Evolutionary conservation across 2,113 vertebrate species (phyloP).

Genomic region (Hydropotes inermis): DNA sequence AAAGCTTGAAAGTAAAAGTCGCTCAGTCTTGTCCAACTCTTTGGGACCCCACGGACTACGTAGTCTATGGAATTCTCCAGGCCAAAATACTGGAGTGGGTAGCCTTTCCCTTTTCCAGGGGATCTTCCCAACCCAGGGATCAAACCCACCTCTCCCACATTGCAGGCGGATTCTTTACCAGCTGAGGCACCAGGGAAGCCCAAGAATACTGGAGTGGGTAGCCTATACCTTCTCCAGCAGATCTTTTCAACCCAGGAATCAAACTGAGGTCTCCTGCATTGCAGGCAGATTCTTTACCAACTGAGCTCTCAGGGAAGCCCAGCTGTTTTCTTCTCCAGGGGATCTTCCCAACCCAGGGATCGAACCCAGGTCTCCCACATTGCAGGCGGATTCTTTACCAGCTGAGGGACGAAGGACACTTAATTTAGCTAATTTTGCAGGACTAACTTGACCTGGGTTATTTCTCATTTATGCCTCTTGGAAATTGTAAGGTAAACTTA

Average conservation of each 20-base stretch:
- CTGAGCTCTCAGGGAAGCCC: not conserved
- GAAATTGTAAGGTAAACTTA: not conserved
- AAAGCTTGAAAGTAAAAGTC: not conserved
- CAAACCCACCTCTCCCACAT: fast-evolving
- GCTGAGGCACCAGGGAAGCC: not conserved
- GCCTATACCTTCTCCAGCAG: not conserved
- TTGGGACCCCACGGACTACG: not conserved
- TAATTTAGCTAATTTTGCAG: not conserved
- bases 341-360: not conserved
- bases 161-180: not conserved
- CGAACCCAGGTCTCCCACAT: not conserved
- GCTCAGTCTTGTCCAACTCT: not conserved
- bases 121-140: not conserved
- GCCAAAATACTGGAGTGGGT: not conserved
- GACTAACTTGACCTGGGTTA: not conserved
- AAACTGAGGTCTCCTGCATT: not conserved
- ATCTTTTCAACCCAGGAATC: not conserved
- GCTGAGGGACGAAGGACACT: not conserved
- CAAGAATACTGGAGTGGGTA: not conserved
- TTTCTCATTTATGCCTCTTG: not conserved
- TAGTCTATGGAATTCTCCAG: not conserved
- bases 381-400: not conserved
- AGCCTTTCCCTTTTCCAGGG: not conserved
- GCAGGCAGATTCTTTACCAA: not conserved
- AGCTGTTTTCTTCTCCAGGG: not conserved